phyloP scores from a whole-genome alignment of 2,797 vertebrate species.

The Saxicola maurus region DNA sequence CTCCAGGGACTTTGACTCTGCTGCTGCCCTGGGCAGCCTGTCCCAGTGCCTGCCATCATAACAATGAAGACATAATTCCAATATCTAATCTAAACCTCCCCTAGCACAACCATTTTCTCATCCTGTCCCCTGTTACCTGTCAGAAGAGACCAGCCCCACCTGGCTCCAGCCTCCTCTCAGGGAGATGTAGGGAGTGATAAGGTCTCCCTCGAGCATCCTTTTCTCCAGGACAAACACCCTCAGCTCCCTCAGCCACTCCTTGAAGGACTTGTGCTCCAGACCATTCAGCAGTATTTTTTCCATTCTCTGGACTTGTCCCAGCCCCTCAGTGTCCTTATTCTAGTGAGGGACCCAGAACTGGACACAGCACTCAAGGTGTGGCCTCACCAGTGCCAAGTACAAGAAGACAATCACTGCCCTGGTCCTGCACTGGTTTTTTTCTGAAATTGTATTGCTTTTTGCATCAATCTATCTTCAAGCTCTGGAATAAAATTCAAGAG shows the following conservation, averaged over 20 bases:
- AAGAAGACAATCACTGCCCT: not conserved
- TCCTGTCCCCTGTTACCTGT: not conserved
- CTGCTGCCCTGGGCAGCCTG: not conserved
- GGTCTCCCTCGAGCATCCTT: not conserved
- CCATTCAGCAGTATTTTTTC: not conserved
- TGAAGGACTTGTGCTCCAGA: not conserved
- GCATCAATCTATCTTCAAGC: not conserved
- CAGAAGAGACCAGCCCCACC: rapidly evolving
- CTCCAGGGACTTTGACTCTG: not conserved
- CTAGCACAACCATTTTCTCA: not conserved
- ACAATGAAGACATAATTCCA: not conserved
- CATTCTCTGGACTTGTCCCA: not conserved
- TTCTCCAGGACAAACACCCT: not conserved
- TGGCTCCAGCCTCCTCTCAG: not conserved
- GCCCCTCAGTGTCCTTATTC: not conserved
- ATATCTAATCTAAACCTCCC: not conserved
- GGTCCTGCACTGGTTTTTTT: rapidly evolving
- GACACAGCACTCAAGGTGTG: not conserved
- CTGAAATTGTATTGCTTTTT: not conserved
- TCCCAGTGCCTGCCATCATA: not conserved
- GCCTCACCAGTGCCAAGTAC: not conserved
- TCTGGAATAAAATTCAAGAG: not conserved
- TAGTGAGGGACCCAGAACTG: not conserved
- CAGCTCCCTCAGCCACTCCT: not conserved
- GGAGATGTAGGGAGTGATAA: rapidly evolving